Evolutionary conservation across 2,888 invertebrate genomes (phyloP), one percentile per base, ranked within the genome.

Genomic region (Octodonta nipae): DNA sequence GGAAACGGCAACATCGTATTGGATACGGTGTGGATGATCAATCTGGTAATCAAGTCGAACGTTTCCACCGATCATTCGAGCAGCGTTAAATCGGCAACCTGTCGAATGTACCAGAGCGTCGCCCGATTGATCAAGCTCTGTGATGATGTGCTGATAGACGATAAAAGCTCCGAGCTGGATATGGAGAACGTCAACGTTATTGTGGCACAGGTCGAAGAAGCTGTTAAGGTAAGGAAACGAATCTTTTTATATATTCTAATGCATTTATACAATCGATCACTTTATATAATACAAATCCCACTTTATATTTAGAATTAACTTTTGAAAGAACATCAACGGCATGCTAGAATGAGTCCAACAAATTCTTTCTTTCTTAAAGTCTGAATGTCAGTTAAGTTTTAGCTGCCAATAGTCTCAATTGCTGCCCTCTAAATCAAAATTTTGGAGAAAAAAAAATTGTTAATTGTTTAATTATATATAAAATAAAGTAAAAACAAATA

Each of bases 1-100:
- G 91, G 88, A 41, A 88, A 91, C 62, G 89, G 89, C 41, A 89
- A 89, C 30, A 82, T 92, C 51, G 85, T 92, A 42, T 71, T 93
- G 58, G 92, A 93, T 63, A 86, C 84, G 34, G 84, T 92, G 46
- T 84, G 87, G 56, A 78, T 80, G 56, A 85, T 88, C 62, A 84
- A 85, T 63, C 76, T 62, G 32, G 51, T 57, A 13, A 55, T 63
- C 15, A 59, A 58, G 40, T 60, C 61, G 11, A 55, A 57, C 5
- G 52, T 55, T n/a, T 43, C 52, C 1, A 46, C 52, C 13, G 58
- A 61, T 37, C 54, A 46, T 13, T 81, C 83, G 47, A 76, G 79
- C 33, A 70, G 71, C 27, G 63, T 86, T 46, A 71, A 73, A 51
- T 80, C 81, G 33, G 86, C 87, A 8, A 85, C 84, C 32, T 11